Percentiles rank a stretch among this genome's conserved stretches.
These are phyloP conservation scores for Elephantulus edwardii DNA, from an alignment of 2,113 vertebrate species.

Conservation along the genomic window DNA sequence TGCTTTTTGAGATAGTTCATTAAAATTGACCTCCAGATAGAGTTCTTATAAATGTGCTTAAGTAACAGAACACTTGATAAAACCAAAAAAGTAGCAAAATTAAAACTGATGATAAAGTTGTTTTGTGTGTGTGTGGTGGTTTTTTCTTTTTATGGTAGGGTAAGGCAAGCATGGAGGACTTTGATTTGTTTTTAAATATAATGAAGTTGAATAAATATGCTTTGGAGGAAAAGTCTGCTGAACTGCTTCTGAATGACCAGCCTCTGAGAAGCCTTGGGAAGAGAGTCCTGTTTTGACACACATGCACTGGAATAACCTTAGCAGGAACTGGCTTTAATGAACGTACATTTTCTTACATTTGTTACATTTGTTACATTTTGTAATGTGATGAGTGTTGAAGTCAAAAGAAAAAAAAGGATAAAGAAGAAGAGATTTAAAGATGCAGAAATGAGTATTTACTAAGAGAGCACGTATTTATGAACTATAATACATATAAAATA, in stretches of 20 bases:
- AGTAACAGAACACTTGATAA: conserved; percentile 26
- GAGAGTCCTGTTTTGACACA: not conserved
- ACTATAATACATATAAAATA: not conserved
- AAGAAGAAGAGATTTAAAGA: not conserved
- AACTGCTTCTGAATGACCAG: not conserved
- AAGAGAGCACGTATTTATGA: not conserved
- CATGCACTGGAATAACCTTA: not conserved
- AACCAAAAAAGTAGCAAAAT: conserved; percentile 32
- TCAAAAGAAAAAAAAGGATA: not conserved
- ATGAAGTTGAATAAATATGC: conserved; percentile 13
- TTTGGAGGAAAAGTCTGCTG: not conserved
- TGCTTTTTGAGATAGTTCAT: conserved; percentile 41
- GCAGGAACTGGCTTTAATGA: not conserved
- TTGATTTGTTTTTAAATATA: not conserved
- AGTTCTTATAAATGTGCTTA: not conserved
- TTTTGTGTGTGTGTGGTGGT: not conserved
- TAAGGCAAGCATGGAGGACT: no score
- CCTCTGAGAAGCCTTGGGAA: not conserved
- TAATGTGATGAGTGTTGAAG: not conserved
- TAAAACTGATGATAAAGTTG: not conserved
- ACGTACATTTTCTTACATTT: no score
- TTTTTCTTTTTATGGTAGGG: no score
- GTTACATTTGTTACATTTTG: not conserved
- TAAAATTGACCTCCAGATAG: conserved; percentile 23
- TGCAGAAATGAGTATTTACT: not conserved